Conservation (phyloP, 1,140 invertebrate genomes). For the Aporrectodea caliginosa region DNA sequence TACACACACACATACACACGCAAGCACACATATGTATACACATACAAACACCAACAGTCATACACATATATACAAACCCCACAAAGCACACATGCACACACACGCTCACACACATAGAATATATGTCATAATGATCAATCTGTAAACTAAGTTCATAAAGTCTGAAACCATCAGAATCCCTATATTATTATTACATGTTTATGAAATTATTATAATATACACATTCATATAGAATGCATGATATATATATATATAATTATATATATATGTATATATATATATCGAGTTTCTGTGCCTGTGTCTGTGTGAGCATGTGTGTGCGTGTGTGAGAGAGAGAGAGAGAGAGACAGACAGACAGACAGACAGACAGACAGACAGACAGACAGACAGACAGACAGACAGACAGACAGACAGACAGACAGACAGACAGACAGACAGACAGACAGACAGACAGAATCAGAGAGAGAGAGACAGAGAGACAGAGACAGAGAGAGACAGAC, state of each 20-base stretch:
- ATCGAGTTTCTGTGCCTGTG: neutral
- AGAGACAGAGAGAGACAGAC: neutral
- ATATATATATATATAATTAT: neutral
- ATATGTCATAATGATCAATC: too few relatives aligned
- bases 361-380: neutral
- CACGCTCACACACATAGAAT: too few relatives aligned
- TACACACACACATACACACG: too few relatives aligned
- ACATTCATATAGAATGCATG: neutral
- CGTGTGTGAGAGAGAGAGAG: neutral
- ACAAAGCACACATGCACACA: too few relatives aligned
- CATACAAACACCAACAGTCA: too few relatives aligned
- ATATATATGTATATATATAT: slow-evolving; percentile 1
- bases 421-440: neutral
- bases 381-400: neutral
- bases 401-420: neutral
- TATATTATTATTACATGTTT: too few relatives aligned
- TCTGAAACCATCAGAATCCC: too few relatives aligned
- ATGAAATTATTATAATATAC: too few relatives aligned
- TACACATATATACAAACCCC: too few relatives aligned
- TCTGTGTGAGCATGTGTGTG: neutral
- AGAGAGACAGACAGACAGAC: neutral
- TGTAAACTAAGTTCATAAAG: too few relatives aligned
- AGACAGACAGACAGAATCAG: neutral
- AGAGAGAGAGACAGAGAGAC: neutral
- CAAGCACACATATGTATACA: too few relatives aligned